phyloP scores from a whole-genome alignment of 1,140 invertebrate species.

The Potamilus streckersoni region DNA sequence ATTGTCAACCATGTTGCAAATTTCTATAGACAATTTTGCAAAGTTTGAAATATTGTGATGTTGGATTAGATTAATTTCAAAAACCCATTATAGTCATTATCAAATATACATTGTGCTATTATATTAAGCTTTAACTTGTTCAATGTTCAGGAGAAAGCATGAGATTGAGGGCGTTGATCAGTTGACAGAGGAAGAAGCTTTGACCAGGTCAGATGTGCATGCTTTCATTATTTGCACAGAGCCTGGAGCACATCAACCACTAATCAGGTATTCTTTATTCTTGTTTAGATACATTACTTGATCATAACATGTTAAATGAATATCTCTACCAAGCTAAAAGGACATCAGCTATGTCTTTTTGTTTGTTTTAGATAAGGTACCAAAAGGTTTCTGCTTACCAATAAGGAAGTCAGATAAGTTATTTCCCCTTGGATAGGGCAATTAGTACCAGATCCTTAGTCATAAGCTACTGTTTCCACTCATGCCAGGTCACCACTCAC shows the following conservation, averaged over 20 bases:
- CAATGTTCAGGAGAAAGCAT: conserved; percentile 12
- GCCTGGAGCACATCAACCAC: conserved; percentile 30
- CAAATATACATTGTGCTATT: background rate
- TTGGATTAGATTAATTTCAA: background rate
- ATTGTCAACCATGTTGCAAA: no score
- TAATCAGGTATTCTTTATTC: conserved; percentile 25
- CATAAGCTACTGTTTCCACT: no score
- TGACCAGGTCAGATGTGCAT: conserved; percentile 33
- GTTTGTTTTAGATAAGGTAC: no score
- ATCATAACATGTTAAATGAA: no score
- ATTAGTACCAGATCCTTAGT: no score
- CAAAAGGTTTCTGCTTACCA: no score
- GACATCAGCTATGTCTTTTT: no score
- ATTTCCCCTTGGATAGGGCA: no score
- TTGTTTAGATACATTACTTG: background rate
- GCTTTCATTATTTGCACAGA: conserved; percentile 42
- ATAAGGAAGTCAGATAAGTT: no score
- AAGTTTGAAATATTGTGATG: background rate
- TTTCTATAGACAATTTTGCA: background rate
- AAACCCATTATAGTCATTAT: background rate
- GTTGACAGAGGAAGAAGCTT: conserved; percentile 33
- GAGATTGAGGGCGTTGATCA: conserved; percentile 24
- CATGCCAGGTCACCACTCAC: no score
- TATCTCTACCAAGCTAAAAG: no score
- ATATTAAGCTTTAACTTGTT: background rate